A percentile compares a stretch with the other conserved stretches of the same genome.
Conservation (phyloP, 2,113 vertebrate genomes). For the Rousettus leschenaultii region DNA sequence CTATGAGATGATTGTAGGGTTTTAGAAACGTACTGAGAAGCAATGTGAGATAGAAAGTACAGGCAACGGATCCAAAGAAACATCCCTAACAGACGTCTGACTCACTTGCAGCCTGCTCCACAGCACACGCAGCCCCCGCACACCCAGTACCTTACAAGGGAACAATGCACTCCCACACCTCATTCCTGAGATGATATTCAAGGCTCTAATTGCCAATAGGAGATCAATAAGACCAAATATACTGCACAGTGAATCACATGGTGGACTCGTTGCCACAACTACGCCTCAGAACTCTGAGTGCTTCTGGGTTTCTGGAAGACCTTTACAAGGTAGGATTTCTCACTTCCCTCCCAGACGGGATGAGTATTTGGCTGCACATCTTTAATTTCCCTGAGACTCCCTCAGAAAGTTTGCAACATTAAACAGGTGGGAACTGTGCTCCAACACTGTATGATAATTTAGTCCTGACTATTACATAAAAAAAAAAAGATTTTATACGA, state of each 20-base stretch:
- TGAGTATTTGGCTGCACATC: background rate
- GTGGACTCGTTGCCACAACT: background rate
- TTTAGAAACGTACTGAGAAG: background rate
- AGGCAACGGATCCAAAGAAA: constrained; percentile 25
- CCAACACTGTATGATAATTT: background rate
- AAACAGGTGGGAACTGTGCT: background rate
- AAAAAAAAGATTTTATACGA: background rate
- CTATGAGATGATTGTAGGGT: background rate
- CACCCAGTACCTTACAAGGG: constrained; percentile 40
- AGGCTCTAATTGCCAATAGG: background rate
- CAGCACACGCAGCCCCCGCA: background rate
- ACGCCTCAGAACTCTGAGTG: background rate
- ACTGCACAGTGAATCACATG: background rate
- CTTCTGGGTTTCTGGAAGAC: constrained; percentile 11
- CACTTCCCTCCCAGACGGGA: background rate
- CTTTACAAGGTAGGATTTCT: constrained; percentile 11
- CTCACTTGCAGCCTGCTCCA: constrained; percentile 30
- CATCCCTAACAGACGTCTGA: constrained; percentile 45
- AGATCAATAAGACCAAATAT: background rate
- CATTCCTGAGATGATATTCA: background rate
- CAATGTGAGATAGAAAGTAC: background rate
- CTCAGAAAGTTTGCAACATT: background rate
- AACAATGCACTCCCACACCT: constrained; percentile 59
- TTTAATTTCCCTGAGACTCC: background rate
- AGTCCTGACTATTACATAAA: background rate